Evolutionary conservation across 2,888 invertebrate genomes (phyloP), one percentile per base, ranked within the genome.

Genomic region (Auanema sp.): DNA sequence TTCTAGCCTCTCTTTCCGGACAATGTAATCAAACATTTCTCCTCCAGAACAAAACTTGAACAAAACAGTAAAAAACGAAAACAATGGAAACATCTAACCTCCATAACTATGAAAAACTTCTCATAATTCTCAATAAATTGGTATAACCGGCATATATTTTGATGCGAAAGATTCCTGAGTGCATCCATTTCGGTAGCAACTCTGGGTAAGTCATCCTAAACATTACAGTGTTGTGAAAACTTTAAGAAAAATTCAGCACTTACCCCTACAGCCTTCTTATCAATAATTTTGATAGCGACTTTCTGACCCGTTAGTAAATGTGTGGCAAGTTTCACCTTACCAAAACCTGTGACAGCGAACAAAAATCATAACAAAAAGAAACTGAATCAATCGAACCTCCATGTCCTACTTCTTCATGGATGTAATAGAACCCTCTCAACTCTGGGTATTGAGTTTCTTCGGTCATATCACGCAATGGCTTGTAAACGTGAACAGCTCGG

Each of bases 11-110:
- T 89, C 90, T 79, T 89, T 89, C 76, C 90, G 89, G 44, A 91
- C 90, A 68, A 92, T 91, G 80, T 91, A 91, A 85, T 91, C 91
- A 85, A 92, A 92, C 63, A 92, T 85, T 85, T 91, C 91, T 44
- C 91, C 91, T 44, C 91, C 91, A 44, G 90, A 89, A 80, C 91
- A 91, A 81, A 91, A 90, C 86, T 88, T 77, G 55, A 68, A 69
- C 23, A 25, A 33, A 33, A 33, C 8, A 5, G 3, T 8, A 5
- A 3, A 33, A n/a, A 21, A 3, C 44, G n/a, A 2, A 63, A 54
- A 11, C 16, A 49, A n/a, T n/a, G n/a, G n/a, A 8, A 33, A 33
- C 8, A 33, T 8, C 69, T 61, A 75, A 88, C 88, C 86, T 91
- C 91, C 81, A 91, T 88, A n/a, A 91, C 86, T 84, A 92, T 88